A percentile compares a stretch with the other conserved stretches of the same genome.
These are phyloP conservation scores for Conus betulinus DNA, from an alignment of 1,140 invertebrate species.

Conservation along the genomic window DNA sequence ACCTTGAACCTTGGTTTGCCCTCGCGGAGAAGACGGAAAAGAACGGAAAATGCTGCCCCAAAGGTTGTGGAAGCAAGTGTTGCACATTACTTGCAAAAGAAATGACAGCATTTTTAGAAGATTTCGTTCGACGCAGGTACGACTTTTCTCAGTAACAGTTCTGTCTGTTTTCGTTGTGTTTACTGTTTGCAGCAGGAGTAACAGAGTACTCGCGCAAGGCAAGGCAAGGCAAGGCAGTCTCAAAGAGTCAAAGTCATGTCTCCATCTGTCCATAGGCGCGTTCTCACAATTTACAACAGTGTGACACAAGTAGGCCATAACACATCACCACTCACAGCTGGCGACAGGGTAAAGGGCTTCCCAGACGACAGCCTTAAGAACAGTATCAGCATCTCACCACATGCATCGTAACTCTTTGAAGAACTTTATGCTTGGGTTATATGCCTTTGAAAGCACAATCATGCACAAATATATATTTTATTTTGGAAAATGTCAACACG, in stretches of 20 bases:
- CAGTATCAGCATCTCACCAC: too few species aligned
- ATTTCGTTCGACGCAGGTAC: constrained; percentile 4
- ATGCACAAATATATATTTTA: too few species aligned
- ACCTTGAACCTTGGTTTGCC: background rate
- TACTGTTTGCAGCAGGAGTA: too few species aligned
- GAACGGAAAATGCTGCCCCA: background rate
- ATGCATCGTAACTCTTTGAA: too few species aligned
- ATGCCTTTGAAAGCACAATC: too few species aligned
- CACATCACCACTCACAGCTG: too few species aligned
- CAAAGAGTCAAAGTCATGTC: too few species aligned
- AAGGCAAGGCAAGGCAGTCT: background rate
- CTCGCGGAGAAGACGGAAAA: background rate
- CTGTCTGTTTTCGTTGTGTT: background rate
- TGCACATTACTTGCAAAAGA: background rate
- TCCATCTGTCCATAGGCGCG: background rate
- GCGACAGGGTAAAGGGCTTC: too few species aligned
- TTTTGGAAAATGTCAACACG: too few species aligned
- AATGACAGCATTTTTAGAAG: background rate
- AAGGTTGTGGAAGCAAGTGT: background rate
- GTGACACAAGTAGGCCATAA: background rate
- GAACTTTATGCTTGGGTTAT: too few species aligned
- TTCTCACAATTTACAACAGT: background rate
- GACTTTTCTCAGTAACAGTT: background rate
- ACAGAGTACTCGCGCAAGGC: background rate
- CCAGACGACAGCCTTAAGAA: too few species aligned